Conservation (phyloP, 1,140 invertebrate species). For the Cydia splendana region DNA sequence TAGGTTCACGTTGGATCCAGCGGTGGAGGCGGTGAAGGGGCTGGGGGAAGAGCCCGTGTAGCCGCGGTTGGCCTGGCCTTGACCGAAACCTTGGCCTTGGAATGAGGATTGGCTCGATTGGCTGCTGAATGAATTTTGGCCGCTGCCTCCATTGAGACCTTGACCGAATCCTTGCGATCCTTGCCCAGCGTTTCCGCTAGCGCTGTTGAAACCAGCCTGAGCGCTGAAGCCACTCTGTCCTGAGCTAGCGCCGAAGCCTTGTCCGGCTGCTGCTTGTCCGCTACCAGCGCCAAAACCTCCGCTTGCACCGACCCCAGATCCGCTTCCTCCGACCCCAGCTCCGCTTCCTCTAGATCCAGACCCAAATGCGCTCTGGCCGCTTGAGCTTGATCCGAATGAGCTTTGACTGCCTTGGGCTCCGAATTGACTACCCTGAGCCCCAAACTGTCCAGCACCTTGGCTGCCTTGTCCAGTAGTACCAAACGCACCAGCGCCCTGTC, state of each 20-base stretch:
- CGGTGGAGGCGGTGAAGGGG: slow-evolving; percentile 51
- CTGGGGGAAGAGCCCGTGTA: slow-evolving; percentile 62
- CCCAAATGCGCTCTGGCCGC: slow-evolving; percentile 34
- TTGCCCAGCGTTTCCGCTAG: not conserved
- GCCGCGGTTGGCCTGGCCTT: slow-evolving; percentile 36
- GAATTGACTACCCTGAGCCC: slow-evolving; percentile 36
- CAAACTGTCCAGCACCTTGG: slow-evolving; percentile 17
- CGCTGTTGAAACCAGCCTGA: not conserved
- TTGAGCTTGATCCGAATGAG: slow-evolving; percentile 34
- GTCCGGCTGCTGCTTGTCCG: not conserved
- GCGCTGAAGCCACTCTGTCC: slow-evolving; percentile 32
- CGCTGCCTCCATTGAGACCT: slow-evolving; percentile 17
- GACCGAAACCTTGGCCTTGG: slow-evolving; percentile 19
- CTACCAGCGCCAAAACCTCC: not conserved
- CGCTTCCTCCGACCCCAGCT: not conserved
- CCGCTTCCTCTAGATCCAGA: slow-evolving; percentile 5
- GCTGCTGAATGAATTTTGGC: slow-evolving; percentile 18
- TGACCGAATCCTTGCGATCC: not conserved
- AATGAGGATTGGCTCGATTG: slow-evolving; percentile 30
- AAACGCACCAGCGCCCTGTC: slow-evolving; percentile 16
- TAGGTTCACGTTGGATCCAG: slow-evolving; percentile 59
- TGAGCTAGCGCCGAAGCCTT: slow-evolving; percentile 29
- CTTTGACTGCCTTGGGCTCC: slow-evolving; percentile 37
- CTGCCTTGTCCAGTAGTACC: slow-evolving; percentile 19
- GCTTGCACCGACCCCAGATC: not conserved